Conservation (phyloP, 2,888 invertebrate species). For the Smittia aterrima region DNA sequence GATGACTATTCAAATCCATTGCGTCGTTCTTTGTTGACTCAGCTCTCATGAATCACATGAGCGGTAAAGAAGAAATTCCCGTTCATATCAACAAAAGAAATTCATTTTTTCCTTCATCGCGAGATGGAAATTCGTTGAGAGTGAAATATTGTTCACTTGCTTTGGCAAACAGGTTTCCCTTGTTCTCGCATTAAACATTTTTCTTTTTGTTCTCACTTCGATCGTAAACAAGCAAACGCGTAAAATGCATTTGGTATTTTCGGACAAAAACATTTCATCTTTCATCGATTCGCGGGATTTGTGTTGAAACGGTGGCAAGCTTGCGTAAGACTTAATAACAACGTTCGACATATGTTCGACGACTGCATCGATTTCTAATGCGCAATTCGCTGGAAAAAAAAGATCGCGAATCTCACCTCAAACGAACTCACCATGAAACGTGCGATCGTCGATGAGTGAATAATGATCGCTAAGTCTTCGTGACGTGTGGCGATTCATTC, state of each 20-base stretch:
- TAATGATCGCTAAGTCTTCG: not conserved
- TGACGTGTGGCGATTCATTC: not conserved
- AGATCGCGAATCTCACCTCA: too few relatives aligned
- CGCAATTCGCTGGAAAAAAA: not conserved
- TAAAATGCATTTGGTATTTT: not conserved
- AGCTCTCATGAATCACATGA: too few relatives aligned
- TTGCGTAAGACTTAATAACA: not conserved
- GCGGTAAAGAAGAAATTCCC: too few relatives aligned
- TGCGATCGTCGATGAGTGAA: too few relatives aligned
- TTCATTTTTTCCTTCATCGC: not conserved
- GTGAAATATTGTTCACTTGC: conserved; percentile 29
- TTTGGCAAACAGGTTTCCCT: conserved; percentile 27
- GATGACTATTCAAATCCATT: too few relatives aligned
- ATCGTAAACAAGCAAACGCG: not conserved
- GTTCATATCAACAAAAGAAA: too few relatives aligned
- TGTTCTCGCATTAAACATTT: not conserved
- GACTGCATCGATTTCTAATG: conserved; percentile 11
- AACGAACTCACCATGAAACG: too few relatives aligned
- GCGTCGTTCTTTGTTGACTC: too few relatives aligned
- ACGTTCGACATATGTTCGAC: not conserved
- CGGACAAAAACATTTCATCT: too few relatives aligned
- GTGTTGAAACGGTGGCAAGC: not conserved
- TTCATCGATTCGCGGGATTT: too few relatives aligned
- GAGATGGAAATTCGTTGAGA: not conserved
- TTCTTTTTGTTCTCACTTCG: not conserved